These are phyloP conservation scores for Thalpophila matura DNA, from an alignment of 2,888 invertebrate genomes.

Conservation along the genomic window DNA sequence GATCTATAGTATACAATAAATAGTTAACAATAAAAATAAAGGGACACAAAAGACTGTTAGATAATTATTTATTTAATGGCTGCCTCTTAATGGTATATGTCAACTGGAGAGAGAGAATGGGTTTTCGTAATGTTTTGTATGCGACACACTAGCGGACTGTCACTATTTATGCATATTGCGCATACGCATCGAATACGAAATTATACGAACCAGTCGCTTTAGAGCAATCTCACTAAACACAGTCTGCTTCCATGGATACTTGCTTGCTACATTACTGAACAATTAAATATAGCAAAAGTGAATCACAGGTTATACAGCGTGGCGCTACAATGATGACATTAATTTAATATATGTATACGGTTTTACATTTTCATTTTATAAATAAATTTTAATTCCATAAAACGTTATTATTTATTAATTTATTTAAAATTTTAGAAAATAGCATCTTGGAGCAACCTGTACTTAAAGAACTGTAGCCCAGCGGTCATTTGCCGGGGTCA, in stretches of 20 bases:
- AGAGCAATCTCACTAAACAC: constrained; percentile 33
- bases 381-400: no score
- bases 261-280: neutral
- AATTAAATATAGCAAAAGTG: neutral
- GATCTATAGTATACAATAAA: no score
- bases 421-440: no score
- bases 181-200: constrained; percentile 51
- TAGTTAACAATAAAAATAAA: no score
- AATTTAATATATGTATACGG: no score
- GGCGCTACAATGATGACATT: no score
- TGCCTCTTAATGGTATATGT: constrained; percentile 29
- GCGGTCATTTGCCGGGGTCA: no score
- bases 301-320: neutral
- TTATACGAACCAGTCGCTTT: constrained; percentile 22
- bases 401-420: no score
- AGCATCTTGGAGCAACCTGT: no score
- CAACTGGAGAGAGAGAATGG: constrained; percentile 42
- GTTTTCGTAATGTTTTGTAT: constrained; percentile 59
- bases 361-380: no score
- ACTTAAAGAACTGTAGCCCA: no score
- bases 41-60: constrained; percentile 37
- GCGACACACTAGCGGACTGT: constrained; percentile 46
- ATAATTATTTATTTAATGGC: constrained; percentile 26
- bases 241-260: constrained; percentile 5
- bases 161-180: constrained; percentile 56